Evolutionary conservation across 2,888 invertebrate species (phyloP).

Genomic region (Mantis religiosa): DNA sequence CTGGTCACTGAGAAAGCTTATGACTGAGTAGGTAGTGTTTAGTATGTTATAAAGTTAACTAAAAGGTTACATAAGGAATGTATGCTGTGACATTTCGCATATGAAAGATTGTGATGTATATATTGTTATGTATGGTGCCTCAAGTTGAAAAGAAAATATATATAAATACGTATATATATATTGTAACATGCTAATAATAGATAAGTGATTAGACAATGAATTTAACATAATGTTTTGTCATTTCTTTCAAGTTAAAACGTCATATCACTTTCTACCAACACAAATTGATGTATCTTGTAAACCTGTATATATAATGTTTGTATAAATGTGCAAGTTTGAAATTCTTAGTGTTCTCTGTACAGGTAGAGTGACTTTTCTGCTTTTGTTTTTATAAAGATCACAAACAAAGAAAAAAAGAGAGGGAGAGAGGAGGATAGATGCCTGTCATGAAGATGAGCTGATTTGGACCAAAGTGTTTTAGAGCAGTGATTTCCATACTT

Average conservation of each 20-base stretch:
- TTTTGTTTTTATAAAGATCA: not conserved
- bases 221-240: not conserved
- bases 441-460: slow-evolving; percentile 15
- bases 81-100: slow-evolving; percentile 5
- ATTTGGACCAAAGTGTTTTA: slow-evolving; percentile 20
- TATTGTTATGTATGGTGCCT: slow-evolving; percentile 27
- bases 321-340: slow-evolving; percentile 24
- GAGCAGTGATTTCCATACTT: not conserved
- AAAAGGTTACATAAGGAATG: not conserved
- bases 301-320: slow-evolving; percentile 22
- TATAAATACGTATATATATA: not conserved
- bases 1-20: not conserved
- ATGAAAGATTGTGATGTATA: slow-evolving; percentile 15
- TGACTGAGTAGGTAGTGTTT: not conserved
- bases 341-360: slow-evolving; percentile 18
- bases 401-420: not conserved
- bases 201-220: not conserved
- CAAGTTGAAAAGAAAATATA: slow-evolving; percentile 7
- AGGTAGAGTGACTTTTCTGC: not conserved
- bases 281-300: not conserved
- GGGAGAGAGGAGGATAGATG: not conserved
- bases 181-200: not conserved
- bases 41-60: not conserved
- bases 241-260: not conserved
- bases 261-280: slow-evolving; percentile 25